A percentile compares a stretch with the other conserved stretches of the same genome.
Conservation (phyloP, 1,140 invertebrate species). For the Zaprionus kolodkinae region DNA sequence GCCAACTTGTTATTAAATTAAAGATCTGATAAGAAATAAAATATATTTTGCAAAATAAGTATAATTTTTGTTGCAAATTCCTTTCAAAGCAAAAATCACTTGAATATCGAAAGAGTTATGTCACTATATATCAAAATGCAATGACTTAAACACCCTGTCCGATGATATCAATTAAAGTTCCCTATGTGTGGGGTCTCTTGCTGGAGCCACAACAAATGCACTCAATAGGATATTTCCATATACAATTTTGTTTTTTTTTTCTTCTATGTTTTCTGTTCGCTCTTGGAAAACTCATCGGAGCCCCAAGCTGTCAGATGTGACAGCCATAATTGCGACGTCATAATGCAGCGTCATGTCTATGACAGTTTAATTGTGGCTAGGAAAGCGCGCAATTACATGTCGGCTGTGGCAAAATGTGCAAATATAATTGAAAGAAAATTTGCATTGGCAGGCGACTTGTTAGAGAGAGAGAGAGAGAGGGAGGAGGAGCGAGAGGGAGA, state of each 20-base stretch:
- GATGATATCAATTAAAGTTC: neutral
- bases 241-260: neutral
- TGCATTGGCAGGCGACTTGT: conserved; percentile 65
- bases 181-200: neutral
- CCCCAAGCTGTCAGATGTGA: conserved; percentile 69
- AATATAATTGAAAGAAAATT: conserved; percentile 76
- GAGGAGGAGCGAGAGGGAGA: too few relatives aligned
- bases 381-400: conserved; percentile 79
- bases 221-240: conserved; percentile 10
- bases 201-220: conserved; percentile 9
- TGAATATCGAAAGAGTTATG: neutral
- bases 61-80: neutral
- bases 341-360: conserved; percentile 78
- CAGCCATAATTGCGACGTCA: conserved; percentile 78
- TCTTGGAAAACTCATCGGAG: conserved; percentile 48
- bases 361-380: conserved; percentile 81
- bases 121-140: neutral
- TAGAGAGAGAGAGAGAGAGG: conserved; percentile 4
- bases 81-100: neutral
- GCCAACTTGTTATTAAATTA: neutral
- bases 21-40: neutral
- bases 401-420: conserved; percentile 40
- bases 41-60: neutral
- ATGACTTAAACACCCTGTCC: neutral
- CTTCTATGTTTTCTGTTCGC: neutral